A percentile compares a stretch with the other conserved stretches of the same genome.
These are phyloP conservation scores for Meta bourneti DNA, from an alignment of 2,888 invertebrate genomes.

Conservation along the genomic window DNA sequence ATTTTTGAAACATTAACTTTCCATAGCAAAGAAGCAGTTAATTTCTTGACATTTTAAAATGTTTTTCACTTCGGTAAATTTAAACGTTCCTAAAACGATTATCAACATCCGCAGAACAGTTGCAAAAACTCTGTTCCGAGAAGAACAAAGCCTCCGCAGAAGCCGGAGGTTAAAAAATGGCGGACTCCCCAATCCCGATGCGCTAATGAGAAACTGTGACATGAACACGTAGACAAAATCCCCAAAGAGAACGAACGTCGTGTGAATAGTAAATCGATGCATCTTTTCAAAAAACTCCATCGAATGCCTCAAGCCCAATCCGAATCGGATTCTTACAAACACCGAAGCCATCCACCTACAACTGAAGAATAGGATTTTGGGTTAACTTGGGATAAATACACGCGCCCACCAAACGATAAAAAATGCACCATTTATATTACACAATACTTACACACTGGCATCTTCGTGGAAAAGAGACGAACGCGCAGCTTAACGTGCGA, in stretches of 20 bases:
- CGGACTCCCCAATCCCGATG: not conserved
- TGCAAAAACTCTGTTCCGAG: not conserved
- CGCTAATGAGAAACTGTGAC: slow-evolving; percentile 1
- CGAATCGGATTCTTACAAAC: not conserved
- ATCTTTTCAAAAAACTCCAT: not conserved
- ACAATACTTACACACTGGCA: slow-evolving; percentile 12
- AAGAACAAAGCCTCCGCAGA: not conserved
- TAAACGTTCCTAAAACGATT: not conserved
- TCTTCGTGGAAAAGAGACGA: slow-evolving; percentile 22
- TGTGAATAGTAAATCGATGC: slow-evolving; percentile 26
- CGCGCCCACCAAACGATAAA: too few species aligned
- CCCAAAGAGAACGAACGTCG: not conserved
- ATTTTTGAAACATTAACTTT: too few species aligned
- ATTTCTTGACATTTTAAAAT: too few species aligned
- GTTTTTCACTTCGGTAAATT: not conserved
- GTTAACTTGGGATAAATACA: too few species aligned
- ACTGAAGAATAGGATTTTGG: too few species aligned
- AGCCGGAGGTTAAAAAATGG: not conserved
- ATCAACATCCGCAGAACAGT: not conserved
- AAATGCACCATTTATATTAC: too few species aligned
- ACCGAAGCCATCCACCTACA: too few species aligned
- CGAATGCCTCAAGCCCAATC: not conserved
- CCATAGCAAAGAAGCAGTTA: too few species aligned
- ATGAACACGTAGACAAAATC: slow-evolving; percentile 18
- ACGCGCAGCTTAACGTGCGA: slow-evolving; percentile 23